Evolutionary conservation across 2,888 invertebrate species (phyloP).

Genomic region (Mantis religiosa): DNA sequence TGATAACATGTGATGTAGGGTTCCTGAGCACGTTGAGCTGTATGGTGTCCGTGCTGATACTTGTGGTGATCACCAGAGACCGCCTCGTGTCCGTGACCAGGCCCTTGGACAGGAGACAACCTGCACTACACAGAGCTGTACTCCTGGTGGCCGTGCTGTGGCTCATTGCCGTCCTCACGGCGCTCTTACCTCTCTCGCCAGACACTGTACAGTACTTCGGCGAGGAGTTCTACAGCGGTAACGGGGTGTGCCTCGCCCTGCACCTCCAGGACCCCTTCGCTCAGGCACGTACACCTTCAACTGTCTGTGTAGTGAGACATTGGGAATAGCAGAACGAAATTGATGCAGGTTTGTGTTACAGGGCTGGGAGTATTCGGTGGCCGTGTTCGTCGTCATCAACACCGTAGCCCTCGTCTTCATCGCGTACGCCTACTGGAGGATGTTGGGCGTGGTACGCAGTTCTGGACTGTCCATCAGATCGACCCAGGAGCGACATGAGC

Average conservation of each 20-base stretch:
- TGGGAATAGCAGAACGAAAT: no score
- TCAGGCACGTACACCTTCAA: slow-evolving; percentile 46
- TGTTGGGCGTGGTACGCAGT: slow-evolving; percentile 54
- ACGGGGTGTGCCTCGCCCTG: slow-evolving; percentile 57
- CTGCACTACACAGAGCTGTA: slow-evolving; percentile 46
- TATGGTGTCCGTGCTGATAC: slow-evolving; percentile 57
- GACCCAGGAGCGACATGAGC: slow-evolving; percentile 54
- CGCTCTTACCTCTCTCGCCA: slow-evolving; percentile 48
- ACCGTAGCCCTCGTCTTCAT: slow-evolving; percentile 54
- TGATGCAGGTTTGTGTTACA: slow-evolving; percentile 35
- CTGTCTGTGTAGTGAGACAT: no score
- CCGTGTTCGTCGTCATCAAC: slow-evolving; percentile 54
- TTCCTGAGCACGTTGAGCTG: slow-evolving; percentile 57
- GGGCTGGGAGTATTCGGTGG: slow-evolving; percentile 59
- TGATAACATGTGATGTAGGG: slow-evolving; percentile 41
- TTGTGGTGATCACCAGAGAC: slow-evolving; percentile 59
- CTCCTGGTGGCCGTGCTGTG: slow-evolving; percentile 49
- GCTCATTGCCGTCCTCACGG: slow-evolving; percentile 48
- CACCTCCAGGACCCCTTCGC: slow-evolving; percentile 59
- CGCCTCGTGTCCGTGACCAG: slow-evolving; percentile 57
- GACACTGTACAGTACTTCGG: slow-evolving; percentile 50
- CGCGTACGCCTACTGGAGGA: slow-evolving; percentile 53
- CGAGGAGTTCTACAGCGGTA: slow-evolving; percentile 54
- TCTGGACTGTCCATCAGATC: slow-evolving; percentile 56
- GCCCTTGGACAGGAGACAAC: slow-evolving; percentile 49